Conservation (phyloP, 2,797 vertebrate species). For the Lutjanus campechanus region DNA sequence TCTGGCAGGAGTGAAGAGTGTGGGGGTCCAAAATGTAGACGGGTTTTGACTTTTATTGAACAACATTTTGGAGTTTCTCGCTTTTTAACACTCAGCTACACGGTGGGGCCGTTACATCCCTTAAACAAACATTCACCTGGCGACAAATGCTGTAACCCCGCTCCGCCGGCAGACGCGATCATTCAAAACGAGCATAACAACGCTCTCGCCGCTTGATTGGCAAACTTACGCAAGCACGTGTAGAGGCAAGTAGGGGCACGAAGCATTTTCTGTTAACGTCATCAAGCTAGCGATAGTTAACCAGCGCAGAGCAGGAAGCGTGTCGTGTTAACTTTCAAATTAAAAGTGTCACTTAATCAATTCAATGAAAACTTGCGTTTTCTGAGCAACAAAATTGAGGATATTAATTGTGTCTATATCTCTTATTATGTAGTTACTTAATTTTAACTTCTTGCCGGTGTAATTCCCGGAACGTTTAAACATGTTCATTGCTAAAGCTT, state of each 20-base stretch:
- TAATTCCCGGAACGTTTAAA: rapidly evolving
- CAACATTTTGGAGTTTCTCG: constrained; percentile 9
- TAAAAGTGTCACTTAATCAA: background rate
- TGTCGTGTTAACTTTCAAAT: constrained; percentile 2
- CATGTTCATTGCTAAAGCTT: rapidly evolving
- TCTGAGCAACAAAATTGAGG: rapidly evolving
- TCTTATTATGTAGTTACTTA: rapidly evolving
- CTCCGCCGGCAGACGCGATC: background rate
- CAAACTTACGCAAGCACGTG: constrained; percentile 8
- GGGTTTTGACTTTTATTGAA: constrained; percentile 14
- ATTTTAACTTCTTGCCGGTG: rapidly evolving
- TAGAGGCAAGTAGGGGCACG: no score
- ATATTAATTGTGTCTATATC: rapidly evolving
- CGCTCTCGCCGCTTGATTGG: background rate
- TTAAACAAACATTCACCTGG: rapidly evolving
- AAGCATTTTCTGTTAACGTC: no score
- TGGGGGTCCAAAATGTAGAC: background rate
- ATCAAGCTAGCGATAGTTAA: background rate
- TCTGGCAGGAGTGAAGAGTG: background rate
- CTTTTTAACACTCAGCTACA: background rate
- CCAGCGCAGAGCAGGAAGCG: background rate
- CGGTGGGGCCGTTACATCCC: background rate
- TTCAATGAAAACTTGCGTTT: rapidly evolving
- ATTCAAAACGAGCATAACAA: background rate
- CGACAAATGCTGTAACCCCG: background rate